A percentile compares a stretch with the other conserved stretches of the same genome.
Evolutionary conservation across 2,113 vertebrate genomes (phyloP).

Genomic region (Columba livia): DNA sequence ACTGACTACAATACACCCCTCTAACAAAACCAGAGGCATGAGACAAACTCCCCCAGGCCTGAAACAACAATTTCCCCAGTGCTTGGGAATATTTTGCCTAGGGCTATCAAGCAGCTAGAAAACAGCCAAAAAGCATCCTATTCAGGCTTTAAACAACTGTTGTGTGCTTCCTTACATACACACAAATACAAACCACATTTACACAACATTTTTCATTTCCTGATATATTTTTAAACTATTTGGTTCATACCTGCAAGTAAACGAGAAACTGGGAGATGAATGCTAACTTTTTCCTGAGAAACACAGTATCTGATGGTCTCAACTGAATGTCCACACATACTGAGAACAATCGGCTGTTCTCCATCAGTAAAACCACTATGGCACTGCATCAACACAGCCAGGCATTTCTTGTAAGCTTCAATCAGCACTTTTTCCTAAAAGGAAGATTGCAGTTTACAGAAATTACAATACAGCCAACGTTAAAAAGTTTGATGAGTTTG

Average conservation of each 20-base stretch:
- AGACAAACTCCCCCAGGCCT: background rate
- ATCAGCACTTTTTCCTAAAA: conserved; percentile 91
- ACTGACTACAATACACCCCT: background rate
- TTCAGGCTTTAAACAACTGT: background rate
- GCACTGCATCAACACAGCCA: conserved; percentile 86
- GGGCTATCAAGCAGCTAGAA: background rate
- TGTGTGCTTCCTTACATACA: background rate
- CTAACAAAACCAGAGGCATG: background rate
- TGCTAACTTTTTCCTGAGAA: conserved; percentile 97
- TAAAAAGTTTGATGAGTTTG: background rate
- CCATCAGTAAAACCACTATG: conserved; percentile 91
- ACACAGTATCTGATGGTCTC: conserved; percentile 96
- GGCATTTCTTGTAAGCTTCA: conserved; percentile 93
- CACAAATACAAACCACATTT: background rate
- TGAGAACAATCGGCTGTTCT: conserved; percentile 92
- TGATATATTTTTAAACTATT: background rate
- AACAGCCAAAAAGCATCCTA: background rate
- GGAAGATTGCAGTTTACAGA: background rate
- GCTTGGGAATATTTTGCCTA: background rate
- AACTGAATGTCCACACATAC: conserved; percentile 90
- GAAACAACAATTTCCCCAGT: background rate
- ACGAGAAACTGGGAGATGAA: conserved; percentile 94
- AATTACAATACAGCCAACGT: rapidly evolving
- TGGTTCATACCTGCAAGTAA: conserved; percentile 90
- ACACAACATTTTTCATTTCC: background rate